Percentiles rank a stretch among this genome's conserved stretches.
Evolutionary conservation across 2,888 invertebrate species (phyloP).

Genomic region (Smittia aterrima): DNA sequence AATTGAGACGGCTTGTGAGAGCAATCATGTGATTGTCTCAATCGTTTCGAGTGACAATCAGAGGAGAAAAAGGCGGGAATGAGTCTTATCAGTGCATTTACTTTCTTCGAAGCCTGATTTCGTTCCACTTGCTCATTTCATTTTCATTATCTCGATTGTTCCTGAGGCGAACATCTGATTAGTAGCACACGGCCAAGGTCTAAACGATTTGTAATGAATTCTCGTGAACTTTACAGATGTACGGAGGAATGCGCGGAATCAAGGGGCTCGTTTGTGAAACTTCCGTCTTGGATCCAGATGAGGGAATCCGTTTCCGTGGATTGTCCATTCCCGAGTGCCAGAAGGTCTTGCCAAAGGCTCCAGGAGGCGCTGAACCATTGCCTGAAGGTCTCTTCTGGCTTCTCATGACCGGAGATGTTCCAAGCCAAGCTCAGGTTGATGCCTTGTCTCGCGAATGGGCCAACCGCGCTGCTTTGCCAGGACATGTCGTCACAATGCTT

Average conservation of each 20-base stretch:
- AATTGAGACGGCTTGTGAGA: no score
- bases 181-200: constrained; percentile 44
- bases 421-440: constrained; percentile 73
- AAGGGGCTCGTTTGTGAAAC: constrained; percentile 90
- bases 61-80: no score
- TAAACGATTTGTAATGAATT: constrained; percentile 41
- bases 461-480: constrained; percentile 65
- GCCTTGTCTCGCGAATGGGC: constrained; percentile 77
- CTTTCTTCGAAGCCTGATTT: not conserved
- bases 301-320: constrained; percentile 90
- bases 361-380: constrained; percentile 77
- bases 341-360: constrained; percentile 77
- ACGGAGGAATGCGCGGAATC: constrained; percentile 94
- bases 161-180: constrained; percentile 42
- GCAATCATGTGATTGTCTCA: no score
- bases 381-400: constrained; percentile 96
- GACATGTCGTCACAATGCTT: constrained; percentile 77
- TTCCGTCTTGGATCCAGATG: constrained; percentile 87
- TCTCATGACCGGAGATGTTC: constrained; percentile 83
- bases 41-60: no score
- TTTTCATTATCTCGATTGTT: not conserved
- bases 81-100: no score
- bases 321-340: constrained; percentile 91
- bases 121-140: not conserved
- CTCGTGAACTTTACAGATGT: constrained; percentile 55